phyloP scores from a whole-genome alignment of 2,113 vertebrate genomes.

The Lathamus discolor region DNA sequence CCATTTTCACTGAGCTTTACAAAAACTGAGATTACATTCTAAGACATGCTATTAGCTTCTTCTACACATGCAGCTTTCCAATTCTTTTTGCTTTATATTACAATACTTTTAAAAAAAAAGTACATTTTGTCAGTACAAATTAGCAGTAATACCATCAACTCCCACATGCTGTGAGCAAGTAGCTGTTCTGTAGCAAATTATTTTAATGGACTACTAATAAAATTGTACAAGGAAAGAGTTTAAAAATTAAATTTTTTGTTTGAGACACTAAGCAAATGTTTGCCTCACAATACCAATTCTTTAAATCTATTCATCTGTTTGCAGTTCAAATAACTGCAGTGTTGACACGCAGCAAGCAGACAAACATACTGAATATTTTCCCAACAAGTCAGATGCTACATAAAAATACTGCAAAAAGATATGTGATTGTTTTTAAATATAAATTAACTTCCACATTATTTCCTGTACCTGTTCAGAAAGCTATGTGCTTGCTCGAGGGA shows the following conservation, averaged over 20 bases:
- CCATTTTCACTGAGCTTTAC: background rate
- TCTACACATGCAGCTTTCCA: background rate
- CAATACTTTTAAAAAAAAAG: background rate
- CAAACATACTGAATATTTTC: background rate
- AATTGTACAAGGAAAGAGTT: background rate
- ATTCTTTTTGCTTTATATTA: background rate
- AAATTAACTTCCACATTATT: background rate
- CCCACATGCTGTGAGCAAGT: background rate
- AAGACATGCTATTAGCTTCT: background rate
- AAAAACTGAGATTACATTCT: background rate
- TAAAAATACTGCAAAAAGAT: constrained; percentile 3
- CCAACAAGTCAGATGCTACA: background rate
- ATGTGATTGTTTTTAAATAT: background rate
- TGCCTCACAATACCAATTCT: background rate
- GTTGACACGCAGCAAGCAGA: background rate
- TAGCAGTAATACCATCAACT: background rate
- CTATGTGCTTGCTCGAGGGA: background rate
- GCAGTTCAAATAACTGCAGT: background rate
- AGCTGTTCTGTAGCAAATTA: background rate
- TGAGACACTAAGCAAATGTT: background rate
- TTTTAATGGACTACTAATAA: background rate
- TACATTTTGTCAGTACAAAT: background rate
- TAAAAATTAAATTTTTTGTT: background rate
- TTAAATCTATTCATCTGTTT: constrained; percentile 5
- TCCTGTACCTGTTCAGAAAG: background rate